These are phyloP conservation scores for Lumbricus terrestris DNA, from an alignment of 2,888 invertebrate species.

Conservation along the genomic window DNA sequence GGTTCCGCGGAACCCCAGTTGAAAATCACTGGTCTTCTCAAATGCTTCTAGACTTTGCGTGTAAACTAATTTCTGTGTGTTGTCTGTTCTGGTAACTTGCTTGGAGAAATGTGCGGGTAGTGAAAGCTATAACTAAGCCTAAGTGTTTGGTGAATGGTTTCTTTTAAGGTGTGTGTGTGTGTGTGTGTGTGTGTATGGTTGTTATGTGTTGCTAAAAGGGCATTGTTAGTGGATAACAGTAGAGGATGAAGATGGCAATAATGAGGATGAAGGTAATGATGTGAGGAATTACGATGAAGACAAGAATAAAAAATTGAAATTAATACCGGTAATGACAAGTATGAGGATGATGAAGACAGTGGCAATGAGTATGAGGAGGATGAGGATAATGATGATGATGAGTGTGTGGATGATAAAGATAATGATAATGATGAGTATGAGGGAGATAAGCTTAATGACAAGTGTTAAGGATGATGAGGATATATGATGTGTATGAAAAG, in stretches of 20 bases:
- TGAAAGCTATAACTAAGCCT: not conserved
- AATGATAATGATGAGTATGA: not conserved
- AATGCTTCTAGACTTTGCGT: no score
- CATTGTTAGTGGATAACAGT: not conserved
- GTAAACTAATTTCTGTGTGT: not conserved
- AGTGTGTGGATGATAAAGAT: not conserved
- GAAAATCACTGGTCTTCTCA: no score
- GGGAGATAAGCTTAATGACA: no score
- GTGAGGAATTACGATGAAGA: no score
- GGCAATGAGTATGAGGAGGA: not conserved
- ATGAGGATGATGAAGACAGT: not conserved
- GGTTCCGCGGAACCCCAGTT: no score
- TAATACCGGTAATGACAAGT: no score
- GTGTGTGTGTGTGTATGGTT: not conserved
- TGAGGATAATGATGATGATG: not conserved
- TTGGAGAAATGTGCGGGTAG: not conserved
- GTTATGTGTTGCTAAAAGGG: not conserved
- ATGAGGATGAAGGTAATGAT: not conserved
- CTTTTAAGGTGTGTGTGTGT: not conserved
- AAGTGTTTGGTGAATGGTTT: not conserved
- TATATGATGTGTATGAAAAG: not conserved
- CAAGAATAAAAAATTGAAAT: no score
- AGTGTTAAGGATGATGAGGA: no score
- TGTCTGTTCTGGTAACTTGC: not conserved
- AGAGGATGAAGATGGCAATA: not conserved